Base-by-base conservation (phyloP, 2,888 invertebrate genomes). In the Erannis defoliaria region DNA sequence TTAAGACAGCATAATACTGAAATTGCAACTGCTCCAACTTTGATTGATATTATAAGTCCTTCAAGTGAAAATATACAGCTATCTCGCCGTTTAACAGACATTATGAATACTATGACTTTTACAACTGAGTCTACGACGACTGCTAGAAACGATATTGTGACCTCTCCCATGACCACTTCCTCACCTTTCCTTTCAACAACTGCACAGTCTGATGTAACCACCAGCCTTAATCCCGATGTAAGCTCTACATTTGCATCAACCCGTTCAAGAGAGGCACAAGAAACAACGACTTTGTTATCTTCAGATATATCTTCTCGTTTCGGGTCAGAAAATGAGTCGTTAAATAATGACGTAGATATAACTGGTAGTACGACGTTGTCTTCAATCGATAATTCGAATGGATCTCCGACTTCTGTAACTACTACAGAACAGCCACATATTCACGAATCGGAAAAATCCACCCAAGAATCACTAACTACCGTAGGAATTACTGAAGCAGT, bases 1-100 rank as follows among this genome's bases (percentile, higher is more conserved):
- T 86, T 93, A 71, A 80, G 82, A 71, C 84, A 88, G 71, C 93
- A 93, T 66, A 89, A 93, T 70, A 80, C 82, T 54, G 93, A 93
- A 78, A 75, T 93, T 67, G 84, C 83, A 35, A 90, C 86, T 67
- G 83, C 81, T 54, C 75, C 80, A 55, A 79, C 86, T 43, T 72
- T 91, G 66, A 81, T 78, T 69, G 88, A 89, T 59, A 68, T 84
- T 56, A 73, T 85, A 23, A 80, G 70, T 64, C 77, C 82, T 67
- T 73, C 84, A 29, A 64, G 56, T 38, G 82, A 77, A 55, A 81
- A 82, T 67, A 66, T 85, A 10, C 82, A 82, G 58, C 75, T 91
- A 51, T 90, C 90, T 35, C 76, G 80, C 68, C 84, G 90, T 65
- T 81, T 91, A 71, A 83, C 86, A 56, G 81, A 88, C 72, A 90